phyloP scores from a whole-genome alignment of 2,113 vertebrate species.

The Sorex araneus region DNA sequence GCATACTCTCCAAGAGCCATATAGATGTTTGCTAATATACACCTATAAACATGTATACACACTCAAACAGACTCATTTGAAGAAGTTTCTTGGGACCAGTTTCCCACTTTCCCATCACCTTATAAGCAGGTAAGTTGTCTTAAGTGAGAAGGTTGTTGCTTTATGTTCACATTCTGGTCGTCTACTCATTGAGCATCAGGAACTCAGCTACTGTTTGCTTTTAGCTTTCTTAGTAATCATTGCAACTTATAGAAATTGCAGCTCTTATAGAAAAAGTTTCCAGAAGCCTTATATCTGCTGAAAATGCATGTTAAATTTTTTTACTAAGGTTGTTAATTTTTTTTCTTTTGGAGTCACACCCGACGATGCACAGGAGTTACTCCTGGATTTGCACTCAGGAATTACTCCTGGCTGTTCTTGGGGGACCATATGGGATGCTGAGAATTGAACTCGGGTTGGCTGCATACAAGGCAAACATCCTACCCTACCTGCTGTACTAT shows the following conservation, averaged over 20 bases:
- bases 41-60: background rate
- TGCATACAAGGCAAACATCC: too few species aligned
- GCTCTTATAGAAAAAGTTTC: background rate
- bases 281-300: background rate
- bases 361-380: too few species aligned
- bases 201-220: fast-evolving
- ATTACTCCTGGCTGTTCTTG: too few species aligned
- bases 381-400: too few species aligned
- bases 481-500: too few species aligned
- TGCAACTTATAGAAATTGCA: background rate
- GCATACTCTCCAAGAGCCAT: background rate
- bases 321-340: conserved; percentile 10
- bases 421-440: too few species aligned
- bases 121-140: conserved; percentile 34
- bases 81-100: background rate
- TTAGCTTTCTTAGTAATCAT: background rate
- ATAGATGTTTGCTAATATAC: background rate
- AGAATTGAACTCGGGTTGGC: too few species aligned
- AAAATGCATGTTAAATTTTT: background rate
- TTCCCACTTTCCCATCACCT: background rate
- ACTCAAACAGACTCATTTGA: background rate
- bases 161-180: background rate
- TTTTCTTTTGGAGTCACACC: background rate
- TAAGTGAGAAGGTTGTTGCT: background rate
- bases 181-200: background rate